phyloP scores from a whole-genome alignment of 2,113 vertebrate genomes.

The Prietella phreatophila region DNA sequence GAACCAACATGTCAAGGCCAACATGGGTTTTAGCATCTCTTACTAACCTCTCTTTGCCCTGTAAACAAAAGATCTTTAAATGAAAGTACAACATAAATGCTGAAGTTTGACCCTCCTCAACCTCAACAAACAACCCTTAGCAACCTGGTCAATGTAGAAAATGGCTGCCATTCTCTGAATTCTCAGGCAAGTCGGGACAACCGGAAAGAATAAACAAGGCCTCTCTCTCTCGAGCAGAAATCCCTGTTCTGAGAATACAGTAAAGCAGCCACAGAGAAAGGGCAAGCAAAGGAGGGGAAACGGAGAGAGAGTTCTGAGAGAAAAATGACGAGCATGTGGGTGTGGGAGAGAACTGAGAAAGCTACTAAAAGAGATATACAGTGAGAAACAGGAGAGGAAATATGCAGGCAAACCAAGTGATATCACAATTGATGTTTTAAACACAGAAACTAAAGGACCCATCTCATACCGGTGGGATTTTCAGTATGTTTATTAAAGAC shows the following conservation, averaged over 20 bases:
- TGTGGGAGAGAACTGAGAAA: slow-evolving; percentile 34
- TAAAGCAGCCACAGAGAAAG: slow-evolving; percentile 1
- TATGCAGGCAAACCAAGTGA: slow-evolving; percentile 2
- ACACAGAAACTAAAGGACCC: not conserved
- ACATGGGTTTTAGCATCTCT: not conserved
- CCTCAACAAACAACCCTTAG: slow-evolving; percentile 50
- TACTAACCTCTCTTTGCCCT: slow-evolving; percentile 24
- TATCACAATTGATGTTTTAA: slow-evolving; percentile 16
- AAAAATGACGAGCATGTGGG: slow-evolving; percentile 27
- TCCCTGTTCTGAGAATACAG: slow-evolving; percentile 14
- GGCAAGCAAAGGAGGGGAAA: not conserved
- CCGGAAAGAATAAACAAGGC: slow-evolving; percentile 54
- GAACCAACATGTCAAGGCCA: not conserved
- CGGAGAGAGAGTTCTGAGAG: not conserved
- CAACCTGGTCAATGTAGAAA: slow-evolving; percentile 38
- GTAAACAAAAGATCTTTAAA: slow-evolving; percentile 57
- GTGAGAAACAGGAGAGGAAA: not conserved
- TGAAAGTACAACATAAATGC: slow-evolving; percentile 52
- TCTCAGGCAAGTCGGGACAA: slow-evolving; percentile 61
- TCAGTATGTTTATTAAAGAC: not conserved
- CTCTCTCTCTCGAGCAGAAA: slow-evolving; percentile 19
- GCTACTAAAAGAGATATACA: not conserved
- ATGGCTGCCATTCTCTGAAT: slow-evolving; percentile 51
- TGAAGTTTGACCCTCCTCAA: slow-evolving; percentile 55
- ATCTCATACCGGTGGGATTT: not conserved